These are phyloP conservation scores for Heliangelus exortis DNA, from an alignment of 2,797 vertebrate species.

Conservation along the genomic window DNA sequence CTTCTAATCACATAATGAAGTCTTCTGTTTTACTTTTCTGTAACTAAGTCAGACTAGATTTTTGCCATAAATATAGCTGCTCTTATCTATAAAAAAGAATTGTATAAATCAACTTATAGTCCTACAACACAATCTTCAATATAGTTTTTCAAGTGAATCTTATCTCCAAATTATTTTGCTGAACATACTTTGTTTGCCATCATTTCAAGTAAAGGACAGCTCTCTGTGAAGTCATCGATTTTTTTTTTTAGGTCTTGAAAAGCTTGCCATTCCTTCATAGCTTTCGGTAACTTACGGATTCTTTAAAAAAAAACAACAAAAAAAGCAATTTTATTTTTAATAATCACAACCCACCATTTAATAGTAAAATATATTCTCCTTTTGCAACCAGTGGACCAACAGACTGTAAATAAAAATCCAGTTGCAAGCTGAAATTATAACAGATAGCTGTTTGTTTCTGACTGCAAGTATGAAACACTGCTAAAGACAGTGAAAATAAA, in stretches of 20 bases:
- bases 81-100: neutral
- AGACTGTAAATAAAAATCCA: neutral
- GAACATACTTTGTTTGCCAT: constrained; percentile 86
- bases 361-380: neutral
- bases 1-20: neutral
- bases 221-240: constrained; percentile 87
- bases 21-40: neutral
- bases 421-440: neutral
- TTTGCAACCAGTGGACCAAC: neutral
- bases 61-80: neutral
- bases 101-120: neutral
- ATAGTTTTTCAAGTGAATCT: neutral
- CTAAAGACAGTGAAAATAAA: neutral
- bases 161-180: neutral
- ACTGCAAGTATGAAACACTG: neutral
- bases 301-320: constrained; percentile 64
- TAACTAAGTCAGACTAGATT: neutral
- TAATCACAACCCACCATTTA: neutral
- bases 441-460: neutral
- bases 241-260: constrained; percentile 86
- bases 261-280: constrained; percentile 87
- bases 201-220: constrained; percentile 87
- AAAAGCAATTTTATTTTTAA: neutral
- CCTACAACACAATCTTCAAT: neutral
- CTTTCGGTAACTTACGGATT: constrained; percentile 84